Percentiles rank a stretch among this genome's conserved stretches.
phyloP scores from a whole-genome alignment of 2,888 invertebrate species.

The Heteromurus nitidus region DNA sequence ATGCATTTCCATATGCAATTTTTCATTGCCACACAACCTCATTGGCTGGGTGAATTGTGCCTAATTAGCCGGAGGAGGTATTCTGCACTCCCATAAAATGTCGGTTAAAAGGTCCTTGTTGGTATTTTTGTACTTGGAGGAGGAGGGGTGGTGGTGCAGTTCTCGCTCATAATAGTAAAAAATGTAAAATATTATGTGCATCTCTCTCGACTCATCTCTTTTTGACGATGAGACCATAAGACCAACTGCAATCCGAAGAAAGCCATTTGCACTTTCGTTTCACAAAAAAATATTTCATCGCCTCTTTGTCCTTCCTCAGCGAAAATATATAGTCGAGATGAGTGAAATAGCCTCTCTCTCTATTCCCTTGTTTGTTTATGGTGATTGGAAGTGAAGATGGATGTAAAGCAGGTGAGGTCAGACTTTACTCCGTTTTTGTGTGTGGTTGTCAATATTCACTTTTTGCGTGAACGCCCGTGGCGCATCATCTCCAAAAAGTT shows the following conservation, averaged over 20 bases:
- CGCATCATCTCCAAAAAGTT: conserved; percentile 36
- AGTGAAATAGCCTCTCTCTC: neutral
- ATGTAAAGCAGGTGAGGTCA: conserved; percentile 56
- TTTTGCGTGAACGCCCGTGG: conserved; percentile 58
- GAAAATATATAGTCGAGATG: neutral
- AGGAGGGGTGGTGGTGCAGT: neutral
- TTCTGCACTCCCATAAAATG: neutral
- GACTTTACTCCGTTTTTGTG: conserved; percentile 23
- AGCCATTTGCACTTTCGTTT: conserved; percentile 18
- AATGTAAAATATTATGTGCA: neutral
- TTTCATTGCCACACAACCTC: too few species aligned
- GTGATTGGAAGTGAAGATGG: conserved; percentile 39
- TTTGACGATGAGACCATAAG: too few species aligned
- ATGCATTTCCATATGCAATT: too few species aligned
- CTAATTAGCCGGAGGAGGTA: too few species aligned
- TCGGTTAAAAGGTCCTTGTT: neutral
- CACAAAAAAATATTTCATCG: conserved; percentile 34
- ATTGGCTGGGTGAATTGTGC: too few species aligned
- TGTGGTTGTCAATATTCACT: conserved; percentile 46
- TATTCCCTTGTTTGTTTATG: conserved; percentile 14
- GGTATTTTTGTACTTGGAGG: neutral
- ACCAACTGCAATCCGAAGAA: conserved; percentile 19
- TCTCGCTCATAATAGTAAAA: neutral
- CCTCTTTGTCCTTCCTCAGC: conserved; percentile 34
- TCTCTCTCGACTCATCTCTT: too few species aligned